phyloP scores from a whole-genome alignment of 1,140 invertebrate genomes.

The Callitettix versicolor region DNA sequence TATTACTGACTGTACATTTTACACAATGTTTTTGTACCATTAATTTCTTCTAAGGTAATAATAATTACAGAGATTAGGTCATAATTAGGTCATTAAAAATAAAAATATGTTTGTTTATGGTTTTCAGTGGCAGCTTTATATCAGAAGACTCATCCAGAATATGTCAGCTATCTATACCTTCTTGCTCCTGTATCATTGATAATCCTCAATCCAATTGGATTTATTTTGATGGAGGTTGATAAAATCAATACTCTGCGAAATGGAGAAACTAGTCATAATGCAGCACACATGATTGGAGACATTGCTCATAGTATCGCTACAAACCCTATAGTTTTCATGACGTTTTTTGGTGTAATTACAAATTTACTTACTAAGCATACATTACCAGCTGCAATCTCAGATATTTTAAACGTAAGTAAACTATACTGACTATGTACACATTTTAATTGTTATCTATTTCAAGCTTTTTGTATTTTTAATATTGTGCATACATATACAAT shows the following conservation, averaged over 20 bases:
- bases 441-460: no score
- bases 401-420: conserved; percentile 57
- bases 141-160: conserved; percentile 72
- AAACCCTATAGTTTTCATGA: conserved; percentile 91
- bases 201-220: conserved; percentile 86
- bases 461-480: no score
- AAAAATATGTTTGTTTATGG: no score
- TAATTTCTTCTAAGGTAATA: no score
- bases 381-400: conserved; percentile 60
- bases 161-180: conserved; percentile 82
- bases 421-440: no score
- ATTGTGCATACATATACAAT: no score
- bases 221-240: conserved; percentile 84
- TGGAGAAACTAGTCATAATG: conserved; percentile 7
- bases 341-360: conserved; percentile 75
- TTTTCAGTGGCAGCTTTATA: conserved; percentile 64
- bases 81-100: no score
- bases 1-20: no score
- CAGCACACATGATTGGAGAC: no score
- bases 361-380: conserved; percentile 72
- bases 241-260: neutral
- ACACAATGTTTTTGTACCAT: no score
- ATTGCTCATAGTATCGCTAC: conserved; percentile 44
- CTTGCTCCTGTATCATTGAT: conserved; percentile 89
- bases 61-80: no score